Percentiles rank a stretch among this genome's conserved stretches.
Evolutionary conservation across 1,140 invertebrate genomes (phyloP).

Genomic region (Anastrepha obliqua): DNA sequence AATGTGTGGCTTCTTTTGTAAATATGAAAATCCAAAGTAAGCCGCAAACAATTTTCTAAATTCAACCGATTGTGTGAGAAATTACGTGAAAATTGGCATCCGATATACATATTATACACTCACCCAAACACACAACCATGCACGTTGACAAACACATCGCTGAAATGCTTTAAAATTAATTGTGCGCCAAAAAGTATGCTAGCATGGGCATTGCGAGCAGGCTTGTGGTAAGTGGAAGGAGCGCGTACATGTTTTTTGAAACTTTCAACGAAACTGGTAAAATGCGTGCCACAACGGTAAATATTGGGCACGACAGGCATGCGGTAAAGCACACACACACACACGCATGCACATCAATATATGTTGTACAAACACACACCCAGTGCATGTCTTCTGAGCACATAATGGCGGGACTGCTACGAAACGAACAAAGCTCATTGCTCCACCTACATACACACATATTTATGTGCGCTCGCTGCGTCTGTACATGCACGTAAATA

Average conservation of each 20-base stretch:
- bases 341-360: neutral
- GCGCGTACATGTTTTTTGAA: neutral
- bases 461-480: no score
- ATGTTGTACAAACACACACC: neutral
- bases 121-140: neutral
- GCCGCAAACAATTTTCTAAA: constrained; percentile 42
- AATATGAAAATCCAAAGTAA: constrained; percentile 20
- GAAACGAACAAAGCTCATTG: neutral
- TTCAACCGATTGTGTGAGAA: constrained; percentile 48
- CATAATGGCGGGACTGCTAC: constrained; percentile 10
- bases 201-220: neutral
- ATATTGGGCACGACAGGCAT: constrained; percentile 7
- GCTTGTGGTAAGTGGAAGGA: neutral
- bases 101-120: neutral
- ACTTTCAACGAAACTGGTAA: constrained; percentile 1
- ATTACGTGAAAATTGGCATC: constrained; percentile 17
- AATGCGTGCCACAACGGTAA: constrained; percentile 45
- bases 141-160: neutral
- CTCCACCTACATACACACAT: neutral
- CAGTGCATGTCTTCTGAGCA: neutral
- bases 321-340: neutral
- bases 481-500: neutral
- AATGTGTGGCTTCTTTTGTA: constrained; percentile 5
- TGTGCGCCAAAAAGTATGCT: constrained; percentile 47
- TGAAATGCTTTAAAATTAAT: constrained; percentile 51